Conservation (phyloP, 1,140 invertebrate genomes). For the Pomacea maculata region DNA sequence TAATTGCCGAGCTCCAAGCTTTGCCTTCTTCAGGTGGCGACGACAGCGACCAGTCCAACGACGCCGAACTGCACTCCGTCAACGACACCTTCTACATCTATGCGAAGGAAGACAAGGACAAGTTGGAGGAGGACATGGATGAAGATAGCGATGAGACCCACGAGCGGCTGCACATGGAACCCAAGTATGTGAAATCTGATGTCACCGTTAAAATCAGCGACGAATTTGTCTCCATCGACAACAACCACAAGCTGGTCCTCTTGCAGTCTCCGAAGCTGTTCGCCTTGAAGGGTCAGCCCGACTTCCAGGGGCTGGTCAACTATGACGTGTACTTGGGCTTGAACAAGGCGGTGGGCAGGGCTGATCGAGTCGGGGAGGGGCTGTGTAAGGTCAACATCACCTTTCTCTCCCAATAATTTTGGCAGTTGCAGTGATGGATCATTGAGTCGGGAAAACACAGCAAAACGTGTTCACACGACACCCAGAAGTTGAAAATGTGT, state of each 20-base stretch:
- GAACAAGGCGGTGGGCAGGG: not conserved
- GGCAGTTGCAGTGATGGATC: no score
- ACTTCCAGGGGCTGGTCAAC: conserved; percentile 1
- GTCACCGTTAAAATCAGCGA: not conserved
- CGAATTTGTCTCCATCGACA: not conserved
- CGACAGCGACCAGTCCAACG: conserved; percentile 9
- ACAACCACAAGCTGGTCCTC: not conserved
- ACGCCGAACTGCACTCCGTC: conserved; percentile 19
- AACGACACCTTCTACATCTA: conserved; percentile 11
- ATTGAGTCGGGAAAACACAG: no score
- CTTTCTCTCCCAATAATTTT: not conserved
- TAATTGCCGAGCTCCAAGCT: not conserved
- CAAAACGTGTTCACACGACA: no score
- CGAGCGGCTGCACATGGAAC: no score
- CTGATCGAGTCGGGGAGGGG: not conserved
- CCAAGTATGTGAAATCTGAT: no score
- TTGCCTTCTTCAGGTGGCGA: conserved; percentile 17
- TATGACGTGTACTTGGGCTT: conserved; percentile 20
- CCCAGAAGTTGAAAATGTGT: no score
- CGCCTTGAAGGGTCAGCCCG: conserved; percentile 12
- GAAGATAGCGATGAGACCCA: no score
- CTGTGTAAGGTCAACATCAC: conserved; percentile 16
- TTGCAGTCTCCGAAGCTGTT: not conserved
- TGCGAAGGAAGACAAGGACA: not conserved
- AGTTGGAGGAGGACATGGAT: no score